These are phyloP conservation scores for Gymnocephalus cernua DNA, from an alignment of 2,113 vertebrate species.

Conservation along the genomic window DNA sequence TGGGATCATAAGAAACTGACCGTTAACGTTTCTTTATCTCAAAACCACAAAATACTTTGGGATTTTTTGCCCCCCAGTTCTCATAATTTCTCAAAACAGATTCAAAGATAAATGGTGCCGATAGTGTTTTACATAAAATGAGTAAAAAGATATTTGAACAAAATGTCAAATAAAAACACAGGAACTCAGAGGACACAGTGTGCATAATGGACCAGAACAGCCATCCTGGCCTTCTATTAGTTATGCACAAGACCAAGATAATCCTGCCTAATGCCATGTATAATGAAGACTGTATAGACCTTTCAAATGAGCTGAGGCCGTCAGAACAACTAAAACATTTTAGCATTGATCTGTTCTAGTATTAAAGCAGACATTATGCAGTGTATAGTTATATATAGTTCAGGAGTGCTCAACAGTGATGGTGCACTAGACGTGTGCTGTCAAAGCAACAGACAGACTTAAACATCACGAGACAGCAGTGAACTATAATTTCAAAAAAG, in stretches of 20 bases:
- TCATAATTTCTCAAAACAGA: not conserved
- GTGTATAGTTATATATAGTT: conserved; percentile 33
- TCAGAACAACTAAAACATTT: conserved; percentile 45
- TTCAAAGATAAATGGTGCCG: not conserved
- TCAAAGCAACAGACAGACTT: conserved; percentile 35
- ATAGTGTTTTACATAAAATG: not conserved
- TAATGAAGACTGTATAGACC: conserved; percentile 32
- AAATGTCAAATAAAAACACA: conserved; percentile 26
- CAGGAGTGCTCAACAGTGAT: conserved; percentile 28
- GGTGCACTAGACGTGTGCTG: conserved; percentile 31
- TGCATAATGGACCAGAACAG: conserved; percentile 20
- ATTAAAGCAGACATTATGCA: conserved; percentile 33
- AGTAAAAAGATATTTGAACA: conserved; percentile 29
- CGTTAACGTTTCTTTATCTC: not conserved
- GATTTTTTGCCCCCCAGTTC: not conserved
- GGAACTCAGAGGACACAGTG: conserved; percentile 7
- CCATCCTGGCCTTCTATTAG: conserved; percentile 30
- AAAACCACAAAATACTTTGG: not conserved
- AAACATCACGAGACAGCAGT: conserved; percentile 17
- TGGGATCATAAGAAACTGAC: conserved; percentile 7
- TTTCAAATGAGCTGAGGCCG: conserved; percentile 32
- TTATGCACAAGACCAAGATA: conserved; percentile 20
- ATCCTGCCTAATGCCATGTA: conserved; percentile 24
- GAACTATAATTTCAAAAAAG: not conserved
- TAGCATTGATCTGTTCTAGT: conserved; percentile 56